Conservation (phyloP, 1,140 invertebrate species). For the Subanguina moxae region DNA sequence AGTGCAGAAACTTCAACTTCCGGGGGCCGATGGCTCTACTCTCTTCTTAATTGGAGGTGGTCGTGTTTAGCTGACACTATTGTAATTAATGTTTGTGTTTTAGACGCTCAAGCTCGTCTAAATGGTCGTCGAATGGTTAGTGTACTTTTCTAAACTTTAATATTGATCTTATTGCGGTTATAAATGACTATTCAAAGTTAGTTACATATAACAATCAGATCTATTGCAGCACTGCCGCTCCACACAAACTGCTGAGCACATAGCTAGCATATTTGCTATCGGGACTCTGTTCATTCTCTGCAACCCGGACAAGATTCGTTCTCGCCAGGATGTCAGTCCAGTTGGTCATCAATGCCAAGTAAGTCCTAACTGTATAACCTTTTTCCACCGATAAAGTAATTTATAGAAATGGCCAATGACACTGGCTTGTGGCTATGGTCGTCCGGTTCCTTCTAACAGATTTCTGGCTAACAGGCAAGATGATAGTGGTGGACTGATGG, state of each 20-base stretch:
- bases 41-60: slow-evolving; percentile 47
- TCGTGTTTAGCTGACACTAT: not conserved
- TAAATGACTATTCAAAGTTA: too few species aligned
- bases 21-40: slow-evolving; percentile 45
- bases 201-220: too few species aligned
- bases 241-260: slow-evolving; percentile 45
- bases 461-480: slow-evolving; percentile 40
- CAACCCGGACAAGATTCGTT: slow-evolving; percentile 47
- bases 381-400: not conserved
- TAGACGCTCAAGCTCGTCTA: slow-evolving; percentile 49
- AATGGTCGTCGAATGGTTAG: slow-evolving; percentile 41
- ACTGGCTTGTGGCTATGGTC: slow-evolving; percentile 47
- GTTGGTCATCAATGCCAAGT: slow-evolving; percentile 45
- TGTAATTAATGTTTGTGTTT: slow-evolving; percentile 4
- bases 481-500: slow-evolving; percentile 16
- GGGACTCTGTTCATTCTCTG: slow-evolving; percentile 48
- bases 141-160: not conserved
- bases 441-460: slow-evolving; percentile 38
- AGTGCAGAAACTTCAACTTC: slow-evolving; percentile 48
- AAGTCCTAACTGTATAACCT: not conserved
- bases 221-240: slow-evolving; percentile 38
- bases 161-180: too few species aligned
- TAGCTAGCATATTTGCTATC: slow-evolving; percentile 48
- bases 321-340: slow-evolving; percentile 17
- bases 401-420: slow-evolving; percentile 43